Evolutionary conservation across 1,140 invertebrate species (phyloP).

Genomic region (Brachionus rubens): DNA sequence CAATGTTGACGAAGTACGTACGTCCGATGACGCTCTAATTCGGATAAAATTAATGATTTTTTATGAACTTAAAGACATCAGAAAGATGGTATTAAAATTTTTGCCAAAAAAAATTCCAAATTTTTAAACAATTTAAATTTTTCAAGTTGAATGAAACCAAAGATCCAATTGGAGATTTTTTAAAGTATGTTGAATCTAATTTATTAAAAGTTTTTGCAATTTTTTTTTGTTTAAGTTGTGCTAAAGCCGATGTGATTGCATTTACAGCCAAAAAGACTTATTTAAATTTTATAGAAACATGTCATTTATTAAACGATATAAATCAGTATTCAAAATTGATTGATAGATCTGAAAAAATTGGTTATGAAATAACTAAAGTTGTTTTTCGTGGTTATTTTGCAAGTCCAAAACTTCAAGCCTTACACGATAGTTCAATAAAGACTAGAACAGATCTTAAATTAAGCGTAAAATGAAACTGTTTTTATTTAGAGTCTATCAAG

Average conservation of each 20-base stretch:
- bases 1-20: slow-evolving; percentile 58
- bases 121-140: not conserved
- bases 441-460: slow-evolving; percentile 55
- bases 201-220: not conserved
- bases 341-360: slow-evolving; percentile 53
- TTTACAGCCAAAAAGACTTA: slow-evolving; percentile 56
- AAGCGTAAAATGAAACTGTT: slow-evolving; percentile 49
- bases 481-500: not conserved
- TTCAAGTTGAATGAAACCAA: slow-evolving; percentile 55
- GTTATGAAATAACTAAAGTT: slow-evolving; percentile 56
- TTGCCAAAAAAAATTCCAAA: not conserved
- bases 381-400: slow-evolving; percentile 58
- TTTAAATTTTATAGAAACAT: slow-evolving; percentile 57
- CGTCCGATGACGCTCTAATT: slow-evolving; percentile 56
- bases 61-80: slow-evolving; percentile 56
- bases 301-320: slow-evolving; percentile 54
- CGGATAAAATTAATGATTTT: slow-evolving; percentile 59
- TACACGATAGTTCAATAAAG: slow-evolving; percentile 55
- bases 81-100: slow-evolving; percentile 52
- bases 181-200: slow-evolving; percentile 54
- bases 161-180: slow-evolving; percentile 58
- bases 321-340: slow-evolving; percentile 52
- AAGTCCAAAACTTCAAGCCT: slow-evolving; percentile 53
- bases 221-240: slow-evolving; percentile 50
- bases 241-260: slow-evolving; percentile 56